Conservation (phyloP, 2,113 vertebrate species). For the Motacilla tschutschensis region DNA sequence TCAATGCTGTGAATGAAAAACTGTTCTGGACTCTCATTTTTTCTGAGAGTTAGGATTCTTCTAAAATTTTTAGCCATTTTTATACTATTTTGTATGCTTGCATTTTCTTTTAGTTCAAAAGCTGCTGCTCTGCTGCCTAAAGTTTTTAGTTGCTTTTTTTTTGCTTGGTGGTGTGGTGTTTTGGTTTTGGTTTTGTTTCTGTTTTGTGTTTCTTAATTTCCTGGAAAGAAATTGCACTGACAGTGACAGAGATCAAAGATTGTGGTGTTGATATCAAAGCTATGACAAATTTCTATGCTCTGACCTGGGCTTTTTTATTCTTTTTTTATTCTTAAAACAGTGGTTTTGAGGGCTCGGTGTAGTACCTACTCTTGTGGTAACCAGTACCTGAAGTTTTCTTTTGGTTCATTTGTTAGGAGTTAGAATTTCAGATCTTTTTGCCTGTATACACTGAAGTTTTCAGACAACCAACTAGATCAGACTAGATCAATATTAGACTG, state of each 20-base stretch:
- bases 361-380: not conserved
- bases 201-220: not conserved
- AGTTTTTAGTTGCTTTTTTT: not conserved
- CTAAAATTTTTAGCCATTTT: not conserved
- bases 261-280: not conserved
- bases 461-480: not conserved
- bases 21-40: not conserved
- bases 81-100: not conserved
- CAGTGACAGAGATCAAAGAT: not conserved
- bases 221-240: not conserved
- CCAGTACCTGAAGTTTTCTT: not conserved
- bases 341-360: not conserved
- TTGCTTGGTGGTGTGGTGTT: not conserved
- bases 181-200: not conserved
- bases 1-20: not conserved
- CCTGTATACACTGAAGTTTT: not conserved
- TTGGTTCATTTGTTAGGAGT: not conserved
- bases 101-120: not conserved
- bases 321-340: not conserved
- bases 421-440: not conserved
- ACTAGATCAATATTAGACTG: not conserved
- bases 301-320: not conserved
- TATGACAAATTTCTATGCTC: not conserved
- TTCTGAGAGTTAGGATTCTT: not conserved
- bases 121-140: not conserved